These are phyloP conservation scores for Drosophila nebulosa DNA, from an alignment of 1,140 invertebrate genomes.

Conservation along the genomic window DNA sequence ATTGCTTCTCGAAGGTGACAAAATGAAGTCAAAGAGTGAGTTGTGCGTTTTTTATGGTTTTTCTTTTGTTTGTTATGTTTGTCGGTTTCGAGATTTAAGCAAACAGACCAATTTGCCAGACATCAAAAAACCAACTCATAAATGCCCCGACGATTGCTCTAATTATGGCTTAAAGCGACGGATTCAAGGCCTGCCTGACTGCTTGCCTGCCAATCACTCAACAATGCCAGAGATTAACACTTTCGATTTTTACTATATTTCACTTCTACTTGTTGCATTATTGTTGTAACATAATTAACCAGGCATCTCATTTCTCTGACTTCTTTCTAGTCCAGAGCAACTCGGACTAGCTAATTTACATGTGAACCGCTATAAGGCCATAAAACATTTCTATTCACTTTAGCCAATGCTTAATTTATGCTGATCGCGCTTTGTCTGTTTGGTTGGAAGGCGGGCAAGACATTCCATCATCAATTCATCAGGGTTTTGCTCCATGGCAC, in stretches of 20 bases:
- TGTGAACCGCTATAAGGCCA: slow-evolving; percentile 62
- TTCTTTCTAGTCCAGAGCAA: slow-evolving; percentile 13
- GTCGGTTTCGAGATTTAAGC: slow-evolving; percentile 8
- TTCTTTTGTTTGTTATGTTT: slow-evolving; percentile 6
- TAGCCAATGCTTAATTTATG: slow-evolving; percentile 58
- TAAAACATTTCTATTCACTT: slow-evolving; percentile 71
- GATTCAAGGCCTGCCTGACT: neutral
- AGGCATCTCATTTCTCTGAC: slow-evolving; percentile 53
- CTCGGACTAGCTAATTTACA: slow-evolving; percentile 55
- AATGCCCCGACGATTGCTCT: slow-evolving; percentile 39
- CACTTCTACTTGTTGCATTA: slow-evolving; percentile 27
- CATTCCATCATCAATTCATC: slow-evolving; percentile 71
- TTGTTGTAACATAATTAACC: slow-evolving; percentile 64
- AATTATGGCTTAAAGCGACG: slow-evolving; percentile 50
- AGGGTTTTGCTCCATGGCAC: slow-evolving; percentile 47
- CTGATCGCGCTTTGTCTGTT: slow-evolving; percentile 36
- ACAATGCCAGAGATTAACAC: slow-evolving; percentile 56
- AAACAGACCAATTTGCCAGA: slow-evolving; percentile 40
- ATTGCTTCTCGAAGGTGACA: slow-evolving; percentile 72
- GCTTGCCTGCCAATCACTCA: neutral
- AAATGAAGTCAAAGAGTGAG: slow-evolving; percentile 43
- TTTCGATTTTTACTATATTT: slow-evolving; percentile 58
- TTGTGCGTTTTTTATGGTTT: slow-evolving; percentile 10
- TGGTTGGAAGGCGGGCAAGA: slow-evolving; percentile 7
- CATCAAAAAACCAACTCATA: slow-evolving; percentile 13